These are phyloP conservation scores for Eupeodes latifasciatus DNA, from an alignment of 2,888 invertebrate species.

Conservation along the genomic window DNA sequence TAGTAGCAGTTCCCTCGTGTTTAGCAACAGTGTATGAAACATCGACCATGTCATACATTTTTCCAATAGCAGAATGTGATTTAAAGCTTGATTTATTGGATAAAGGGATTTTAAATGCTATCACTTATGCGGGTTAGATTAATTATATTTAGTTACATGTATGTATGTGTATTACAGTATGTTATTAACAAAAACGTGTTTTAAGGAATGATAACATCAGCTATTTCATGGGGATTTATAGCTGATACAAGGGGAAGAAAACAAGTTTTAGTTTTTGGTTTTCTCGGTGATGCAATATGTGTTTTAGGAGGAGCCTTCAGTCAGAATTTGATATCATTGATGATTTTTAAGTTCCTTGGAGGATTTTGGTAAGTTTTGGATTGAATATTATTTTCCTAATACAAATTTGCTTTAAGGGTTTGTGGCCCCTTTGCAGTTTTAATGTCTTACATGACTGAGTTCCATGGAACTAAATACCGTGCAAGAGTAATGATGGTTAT, in stretches of 20 bases:
- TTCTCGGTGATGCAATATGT: conserved; percentile 87
- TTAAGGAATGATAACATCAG: conserved; percentile 91
- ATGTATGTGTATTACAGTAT: background rate
- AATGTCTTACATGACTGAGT: conserved; percentile 89
- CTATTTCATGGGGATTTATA: conserved; percentile 91
- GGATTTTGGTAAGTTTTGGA: conserved; percentile 89
- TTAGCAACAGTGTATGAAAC: conserved; percentile 90
- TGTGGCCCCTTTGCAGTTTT: conserved; percentile 91
- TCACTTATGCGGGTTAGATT: conserved; percentile 88
- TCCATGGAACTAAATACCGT: conserved; percentile 88
- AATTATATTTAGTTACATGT: background rate
- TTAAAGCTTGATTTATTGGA: conserved; percentile 88
- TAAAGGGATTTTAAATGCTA: conserved; percentile 89
- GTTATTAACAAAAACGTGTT: background rate
- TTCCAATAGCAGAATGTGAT: conserved; percentile 91
- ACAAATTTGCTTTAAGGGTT: conserved; percentile 82
- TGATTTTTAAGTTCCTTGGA: conserved; percentile 89
- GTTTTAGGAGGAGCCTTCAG: conserved; percentile 88
- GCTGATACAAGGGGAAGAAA: conserved; percentile 90
- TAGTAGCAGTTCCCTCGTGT: conserved; percentile 87
- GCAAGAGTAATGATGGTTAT: conserved; percentile 87
- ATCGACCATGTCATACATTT: conserved; percentile 89
- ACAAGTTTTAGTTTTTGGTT: conserved; percentile 88
- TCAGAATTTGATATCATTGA: conserved; percentile 88
- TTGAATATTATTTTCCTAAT: background rate